phyloP scores from a whole-genome alignment of 1,140 invertebrate species.

The Agrilus planipennis region DNA sequence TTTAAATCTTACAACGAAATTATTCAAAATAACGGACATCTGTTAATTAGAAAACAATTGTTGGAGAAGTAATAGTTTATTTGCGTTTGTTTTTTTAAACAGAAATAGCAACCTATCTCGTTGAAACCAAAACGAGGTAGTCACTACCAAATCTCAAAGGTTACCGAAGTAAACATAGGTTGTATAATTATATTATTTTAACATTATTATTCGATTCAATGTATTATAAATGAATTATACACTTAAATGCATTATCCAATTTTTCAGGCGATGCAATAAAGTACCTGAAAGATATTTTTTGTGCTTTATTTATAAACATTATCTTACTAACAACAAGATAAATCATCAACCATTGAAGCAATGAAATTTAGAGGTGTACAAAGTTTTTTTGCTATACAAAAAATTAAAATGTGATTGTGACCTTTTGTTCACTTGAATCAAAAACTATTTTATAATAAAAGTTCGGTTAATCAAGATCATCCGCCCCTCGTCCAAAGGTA shows the following conservation, averaged over 20 bases:
- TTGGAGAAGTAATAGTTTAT: no score
- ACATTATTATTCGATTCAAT: constrained; percentile 18
- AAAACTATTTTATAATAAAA: background rate
- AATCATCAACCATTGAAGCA: background rate
- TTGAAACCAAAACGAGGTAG: constrained; percentile 4
- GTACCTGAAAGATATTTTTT: constrained; percentile 23
- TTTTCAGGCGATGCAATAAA: constrained; percentile 27
- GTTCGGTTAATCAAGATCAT: background rate
- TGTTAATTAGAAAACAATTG: no score
- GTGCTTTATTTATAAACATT: constrained; percentile 2
- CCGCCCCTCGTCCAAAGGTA: no score
- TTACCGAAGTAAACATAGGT: constrained; percentile 16
- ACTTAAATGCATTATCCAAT: constrained; percentile 24
- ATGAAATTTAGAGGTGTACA: no score
- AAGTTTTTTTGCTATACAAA: no score
- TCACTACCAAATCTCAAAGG: constrained; percentile 10
- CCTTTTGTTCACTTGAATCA: background rate
- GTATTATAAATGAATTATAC: constrained; percentile 19
- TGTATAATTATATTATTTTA: constrained; percentile 13
- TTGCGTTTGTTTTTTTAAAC: constrained; percentile 8
- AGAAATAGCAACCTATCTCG: constrained; percentile 11
- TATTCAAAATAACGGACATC: no score
- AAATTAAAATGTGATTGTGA: background rate
- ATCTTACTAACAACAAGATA: background rate
- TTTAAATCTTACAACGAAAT: background rate